These are phyloP conservation scores for Aporrectodea caliginosa DNA, from an alignment of 1,140 invertebrate genomes.

Conservation along the genomic window DNA sequence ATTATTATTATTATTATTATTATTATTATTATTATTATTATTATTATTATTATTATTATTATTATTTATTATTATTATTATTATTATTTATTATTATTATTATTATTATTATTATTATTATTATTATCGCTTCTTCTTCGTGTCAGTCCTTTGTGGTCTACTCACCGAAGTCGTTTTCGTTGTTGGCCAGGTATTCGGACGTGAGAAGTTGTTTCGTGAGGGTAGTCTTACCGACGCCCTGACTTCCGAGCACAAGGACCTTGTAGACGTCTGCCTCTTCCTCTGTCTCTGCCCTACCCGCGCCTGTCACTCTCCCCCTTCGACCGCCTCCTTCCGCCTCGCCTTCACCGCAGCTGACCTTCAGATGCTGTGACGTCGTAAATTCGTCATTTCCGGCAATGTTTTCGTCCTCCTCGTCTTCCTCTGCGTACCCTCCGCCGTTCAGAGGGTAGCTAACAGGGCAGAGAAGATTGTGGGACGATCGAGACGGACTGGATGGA, in stretches of 20 bases:
- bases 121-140: not conserved
- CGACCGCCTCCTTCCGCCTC: not conserved
- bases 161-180: slow-evolving; percentile 21
- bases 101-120: not conserved
- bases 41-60: not conserved
- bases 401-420: not conserved
- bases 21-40: not conserved
- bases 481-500: not conserved
- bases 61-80: not conserved
- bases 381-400: too few species aligned
- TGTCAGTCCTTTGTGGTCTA: not conserved
- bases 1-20: not conserved
- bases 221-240: slow-evolving; percentile 34
- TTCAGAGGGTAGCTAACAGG: not conserved
- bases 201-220: slow-evolving; percentile 32
- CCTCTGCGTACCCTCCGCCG: not conserved
- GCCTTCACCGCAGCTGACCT: not conserved
- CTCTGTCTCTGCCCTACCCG: not conserved
- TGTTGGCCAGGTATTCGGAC: slow-evolving; percentile 33
- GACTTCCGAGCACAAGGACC: slow-evolving; percentile 29
- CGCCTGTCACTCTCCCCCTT: not conserved
- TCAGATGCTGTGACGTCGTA: not conserved
- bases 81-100: not conserved
- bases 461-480: not conserved
- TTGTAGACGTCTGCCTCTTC: slow-evolving; percentile 22